Conservation (phyloP, 2,888 invertebrate genomes). For the Yponomeuta sedellus region DNA sequence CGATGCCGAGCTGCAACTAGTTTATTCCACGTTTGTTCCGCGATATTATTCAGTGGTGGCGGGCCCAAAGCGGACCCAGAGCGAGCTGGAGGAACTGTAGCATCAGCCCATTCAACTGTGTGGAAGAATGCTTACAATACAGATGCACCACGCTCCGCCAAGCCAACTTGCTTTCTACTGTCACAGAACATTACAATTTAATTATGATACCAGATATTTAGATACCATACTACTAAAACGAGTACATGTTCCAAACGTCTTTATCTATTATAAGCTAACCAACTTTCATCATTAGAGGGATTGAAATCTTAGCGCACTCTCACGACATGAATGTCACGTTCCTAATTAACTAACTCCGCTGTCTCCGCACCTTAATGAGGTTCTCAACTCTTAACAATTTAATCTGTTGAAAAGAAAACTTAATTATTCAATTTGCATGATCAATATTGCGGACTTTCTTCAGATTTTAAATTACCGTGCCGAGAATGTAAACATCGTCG, state of each 20-base stretch:
- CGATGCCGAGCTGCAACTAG: conserved; percentile 1
- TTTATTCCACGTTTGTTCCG: neutral
- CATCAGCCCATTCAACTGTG: neutral
- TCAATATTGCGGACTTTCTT: neutral
- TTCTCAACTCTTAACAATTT: neutral
- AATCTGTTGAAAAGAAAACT: neutral
- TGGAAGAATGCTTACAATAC: conserved; percentile 5
- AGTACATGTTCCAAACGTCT: no score
- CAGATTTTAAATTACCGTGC: no score
- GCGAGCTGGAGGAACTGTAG: neutral
- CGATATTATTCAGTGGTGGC: neutral
- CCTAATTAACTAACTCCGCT: neutral
- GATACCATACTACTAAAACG: neutral
- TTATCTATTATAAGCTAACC: neutral
- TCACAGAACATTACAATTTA: neutral
- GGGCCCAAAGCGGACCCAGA: neutral
- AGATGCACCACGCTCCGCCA: neutral
- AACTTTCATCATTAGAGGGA: neutral
- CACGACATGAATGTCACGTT: neutral
- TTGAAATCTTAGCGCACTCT: neutral
- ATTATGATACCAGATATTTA: neutral
- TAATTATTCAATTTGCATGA: neutral
- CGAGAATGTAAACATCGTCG: no score
- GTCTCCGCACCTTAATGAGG: neutral
- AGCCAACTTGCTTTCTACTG: neutral